phyloP scores from a whole-genome alignment of 2,888 invertebrate genomes.

The Bellardia pandia region DNA sequence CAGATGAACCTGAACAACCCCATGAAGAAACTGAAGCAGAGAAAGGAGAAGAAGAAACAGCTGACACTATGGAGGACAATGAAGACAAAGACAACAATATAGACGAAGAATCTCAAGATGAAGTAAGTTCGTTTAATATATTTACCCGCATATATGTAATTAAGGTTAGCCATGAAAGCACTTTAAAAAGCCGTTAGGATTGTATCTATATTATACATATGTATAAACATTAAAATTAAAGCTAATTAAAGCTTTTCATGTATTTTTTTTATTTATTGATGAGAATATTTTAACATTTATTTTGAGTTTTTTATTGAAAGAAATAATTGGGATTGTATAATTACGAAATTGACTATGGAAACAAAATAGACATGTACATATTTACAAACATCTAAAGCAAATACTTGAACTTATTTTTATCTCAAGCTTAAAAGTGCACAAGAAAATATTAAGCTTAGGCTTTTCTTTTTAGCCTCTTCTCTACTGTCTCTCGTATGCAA shows the following conservation, averaged over 20 bases:
- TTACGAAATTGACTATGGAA: constrained; percentile 29
- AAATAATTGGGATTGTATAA: constrained; percentile 72
- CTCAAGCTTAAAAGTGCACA: constrained; percentile 41
- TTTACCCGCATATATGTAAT: neutral
- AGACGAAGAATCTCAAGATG: constrained; percentile 56
- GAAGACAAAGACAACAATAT: constrained; percentile 58
- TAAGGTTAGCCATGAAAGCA: constrained; percentile 34
- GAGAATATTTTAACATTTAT: constrained; percentile 18
- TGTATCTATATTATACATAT: constrained; percentile 22
- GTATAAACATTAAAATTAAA: constrained; percentile 11
- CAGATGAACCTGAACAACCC: constrained; percentile 69
- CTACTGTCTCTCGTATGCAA: constrained; percentile 17
- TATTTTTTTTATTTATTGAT: neutral
- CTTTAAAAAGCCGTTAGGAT: constrained; percentile 36
- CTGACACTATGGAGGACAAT: constrained; percentile 48
- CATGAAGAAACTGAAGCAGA: constrained; percentile 22
- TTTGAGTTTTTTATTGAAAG: constrained; percentile 57
- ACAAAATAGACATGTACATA: constrained; percentile 9
- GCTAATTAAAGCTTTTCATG: constrained; percentile 39
- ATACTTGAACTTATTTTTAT: neutral
- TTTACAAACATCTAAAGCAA: neutral
- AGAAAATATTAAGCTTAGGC: constrained; percentile 12
- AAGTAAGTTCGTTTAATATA: constrained; percentile 54
- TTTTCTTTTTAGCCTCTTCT: constrained; percentile 18
- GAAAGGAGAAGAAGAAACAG: constrained; percentile 59